phyloP scores from a whole-genome alignment of 2,888 invertebrate genomes.

The Drosophila neonasuta region DNA sequence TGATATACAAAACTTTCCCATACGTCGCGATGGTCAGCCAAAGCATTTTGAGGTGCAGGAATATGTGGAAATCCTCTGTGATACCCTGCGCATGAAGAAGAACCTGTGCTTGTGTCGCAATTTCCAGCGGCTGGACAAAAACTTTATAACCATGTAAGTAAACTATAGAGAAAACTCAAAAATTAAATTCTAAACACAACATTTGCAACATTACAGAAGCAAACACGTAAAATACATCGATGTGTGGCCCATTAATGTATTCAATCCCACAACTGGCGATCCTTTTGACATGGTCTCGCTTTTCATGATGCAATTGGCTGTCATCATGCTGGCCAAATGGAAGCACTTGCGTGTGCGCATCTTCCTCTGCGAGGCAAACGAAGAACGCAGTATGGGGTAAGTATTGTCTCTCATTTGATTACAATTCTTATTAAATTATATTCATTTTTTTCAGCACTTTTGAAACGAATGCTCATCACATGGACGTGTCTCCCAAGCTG shows the following conservation, averaged over 20 bases:
- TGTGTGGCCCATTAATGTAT: slow-evolving; percentile 98
- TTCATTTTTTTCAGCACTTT: slow-evolving; percentile 66
- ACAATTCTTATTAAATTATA: not conserved
- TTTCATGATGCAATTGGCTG: slow-evolving; percentile 98
- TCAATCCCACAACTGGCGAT: slow-evolving; percentile 89
- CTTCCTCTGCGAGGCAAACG: slow-evolving; percentile 88
- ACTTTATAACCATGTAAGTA: slow-evolving; percentile 87
- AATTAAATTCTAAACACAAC: not conserved
- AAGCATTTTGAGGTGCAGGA: slow-evolving; percentile 85
- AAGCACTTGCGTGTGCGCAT: slow-evolving; percentile 92
- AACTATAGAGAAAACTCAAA: not conserved
- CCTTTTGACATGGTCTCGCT: slow-evolving; percentile 95
- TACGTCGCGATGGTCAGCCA: slow-evolving; percentile 82
- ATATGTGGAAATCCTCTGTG: slow-evolving; percentile 92
- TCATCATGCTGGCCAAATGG: slow-evolving; percentile 96
- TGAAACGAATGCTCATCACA: slow-evolving; percentile 78
- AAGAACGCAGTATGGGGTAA: slow-evolving; percentile 75
- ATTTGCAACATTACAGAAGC: slow-evolving; percentile 64
- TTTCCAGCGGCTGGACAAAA: slow-evolving; percentile 93
- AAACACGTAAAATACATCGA: slow-evolving; percentile 91
- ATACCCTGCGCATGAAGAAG: slow-evolving; percentile 95
- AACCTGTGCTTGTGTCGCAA: slow-evolving; percentile 96
- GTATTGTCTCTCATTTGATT: not conserved
- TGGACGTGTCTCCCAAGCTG: slow-evolving; percentile 76
- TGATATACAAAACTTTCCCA: slow-evolving; percentile 83